Base-by-base conservation (phyloP, 2,797 vertebrate species). In the Chromis chromis region DNA sequence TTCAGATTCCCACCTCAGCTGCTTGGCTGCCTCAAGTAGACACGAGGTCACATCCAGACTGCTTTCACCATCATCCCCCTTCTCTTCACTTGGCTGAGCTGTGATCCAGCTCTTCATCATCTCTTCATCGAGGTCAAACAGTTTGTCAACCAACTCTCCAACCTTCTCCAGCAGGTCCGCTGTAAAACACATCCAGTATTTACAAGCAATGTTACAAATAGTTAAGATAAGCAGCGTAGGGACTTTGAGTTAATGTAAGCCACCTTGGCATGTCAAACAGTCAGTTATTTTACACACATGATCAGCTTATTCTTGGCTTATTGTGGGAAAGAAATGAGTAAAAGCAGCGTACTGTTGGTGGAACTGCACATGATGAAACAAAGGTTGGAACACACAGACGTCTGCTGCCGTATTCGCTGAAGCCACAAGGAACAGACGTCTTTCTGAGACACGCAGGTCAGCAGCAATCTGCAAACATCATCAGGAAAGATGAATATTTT, bases 311-410 rank as follows among this genome's bases (percentile, higher is more conserved):
- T 36, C 24, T 57, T 4, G 27, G 50, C 8, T 40, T 33, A 65
- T 61, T 39, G 24, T 57, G 14, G 13, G 1, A 53, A 56, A 25
- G n/a, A n/a, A 39, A 36, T 28, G 14, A 72, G 36, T 50, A 52
- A 79, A 79, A 72, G 19, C 28, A 49, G 14, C 48, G 46, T 92
- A 99, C 98, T 94, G 61, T 97, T 98, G 54, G 97, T 99, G 64
- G 98, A 99, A 86, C 97, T 98, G 89, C 93, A 94, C 97, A 99
- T 99, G 90, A 99, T 97, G 92, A 99, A 99, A 74, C 96, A 96
- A 49, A 99, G 89, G 77, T 89, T 97, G 78, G 94, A 87, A 50
- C 90, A 92, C 39, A 97, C 91, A 0, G 95, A 95, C 0, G 81
- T 86, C 67, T 95, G 93, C 69, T 95, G 94, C 64, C 75, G 87